Evolutionary conservation across 30 jellyfish, hydroid and myxozoan genomes (phyloP), one percentile per base, ranked within the genome.

Genomic region (Mastigias papua): DNA sequence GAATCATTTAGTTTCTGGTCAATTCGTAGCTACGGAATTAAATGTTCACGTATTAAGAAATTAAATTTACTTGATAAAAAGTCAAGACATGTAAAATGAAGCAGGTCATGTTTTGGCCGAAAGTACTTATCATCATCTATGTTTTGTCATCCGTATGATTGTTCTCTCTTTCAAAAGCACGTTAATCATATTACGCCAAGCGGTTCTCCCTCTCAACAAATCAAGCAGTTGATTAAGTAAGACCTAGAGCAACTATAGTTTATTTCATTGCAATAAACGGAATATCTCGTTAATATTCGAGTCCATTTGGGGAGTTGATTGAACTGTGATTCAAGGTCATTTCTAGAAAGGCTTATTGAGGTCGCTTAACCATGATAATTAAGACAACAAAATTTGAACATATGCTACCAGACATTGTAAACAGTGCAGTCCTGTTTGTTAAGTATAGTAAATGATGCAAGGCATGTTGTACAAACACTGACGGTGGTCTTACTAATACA

Each of bases 1-100:
- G 54, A 69, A 62, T 85, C 89, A 32, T 69, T 86, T 42, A 91
- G 34, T 60, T 91, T 84, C 66, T 91, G 97, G 62, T 71, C 97
- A 29, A 91, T 91, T 32, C 94, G 89, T 22, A 91, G 79, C 97
- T 91, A 27, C 23, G 57, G 57, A 31, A 48, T 8, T 1, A 19
- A 7, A 79, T 23, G 42, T n/a, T n/a, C n/a, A n/a, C n/a, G n/a
- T n/a, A n/a, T n/a, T n/a, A n/a, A n/a, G n/a, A n/a, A n/a, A n/a
- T n/a, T n/a, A n/a, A n/a, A n/a, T n/a, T n/a, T n/a, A n/a, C n/a
- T n/a, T n/a, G n/a, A n/a, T n/a, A n/a, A n/a, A n/a, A n/a, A n/a
- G n/a, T 5, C 67, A 51, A 51, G 27, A 51, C 67, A 16, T 16
- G 27, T 51, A 51, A 21, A 51, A 51, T 26, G 42, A n/a, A n/a